phyloP scores from a whole-genome alignment of 1,140 invertebrate genomes.

The Plodia interpunctella region DNA sequence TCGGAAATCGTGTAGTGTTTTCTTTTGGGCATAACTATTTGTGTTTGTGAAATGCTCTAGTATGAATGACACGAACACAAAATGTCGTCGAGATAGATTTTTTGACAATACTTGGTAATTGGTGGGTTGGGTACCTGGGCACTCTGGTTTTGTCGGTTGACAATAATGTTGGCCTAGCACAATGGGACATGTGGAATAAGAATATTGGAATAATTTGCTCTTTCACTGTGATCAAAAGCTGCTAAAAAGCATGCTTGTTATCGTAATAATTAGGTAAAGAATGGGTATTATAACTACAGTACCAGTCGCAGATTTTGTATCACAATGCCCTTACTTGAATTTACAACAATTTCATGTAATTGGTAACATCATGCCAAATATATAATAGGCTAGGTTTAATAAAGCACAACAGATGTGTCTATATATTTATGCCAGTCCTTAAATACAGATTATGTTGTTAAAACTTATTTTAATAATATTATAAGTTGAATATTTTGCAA shows the following conservation, averaged over 20 bases:
- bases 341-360: too few species aligned
- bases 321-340: too few species aligned
- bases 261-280: slow-evolving; percentile 16
- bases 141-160: slow-evolving; percentile 55
- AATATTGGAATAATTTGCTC: slow-evolving; percentile 59
- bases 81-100: slow-evolving; percentile 69
- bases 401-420: too few species aligned
- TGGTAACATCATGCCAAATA: too few species aligned
- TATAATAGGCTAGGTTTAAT: too few species aligned
- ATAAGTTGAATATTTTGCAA: too few species aligned
- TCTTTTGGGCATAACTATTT: not conserved
- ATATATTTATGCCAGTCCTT: too few species aligned
- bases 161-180: slow-evolving; percentile 58
- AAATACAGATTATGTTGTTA: too few species aligned
- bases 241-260: not conserved
- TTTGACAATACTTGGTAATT: slow-evolving; percentile 73
- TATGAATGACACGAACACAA: slow-evolving; percentile 68
- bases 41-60: slow-evolving; percentile 26
- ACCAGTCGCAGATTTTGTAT: too few species aligned
- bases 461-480: too few species aligned
- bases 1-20: not conserved
- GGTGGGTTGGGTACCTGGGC: slow-evolving; percentile 75
- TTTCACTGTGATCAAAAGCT: slow-evolving; percentile 21
- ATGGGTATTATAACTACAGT: slow-evolving; percentile 14
- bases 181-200: slow-evolving; percentile 45